These are phyloP conservation scores for Hydrozoanthus gracilis DNA, from an alignment of 92 coral and sea anemone genomes.

Conservation along the genomic window DNA sequence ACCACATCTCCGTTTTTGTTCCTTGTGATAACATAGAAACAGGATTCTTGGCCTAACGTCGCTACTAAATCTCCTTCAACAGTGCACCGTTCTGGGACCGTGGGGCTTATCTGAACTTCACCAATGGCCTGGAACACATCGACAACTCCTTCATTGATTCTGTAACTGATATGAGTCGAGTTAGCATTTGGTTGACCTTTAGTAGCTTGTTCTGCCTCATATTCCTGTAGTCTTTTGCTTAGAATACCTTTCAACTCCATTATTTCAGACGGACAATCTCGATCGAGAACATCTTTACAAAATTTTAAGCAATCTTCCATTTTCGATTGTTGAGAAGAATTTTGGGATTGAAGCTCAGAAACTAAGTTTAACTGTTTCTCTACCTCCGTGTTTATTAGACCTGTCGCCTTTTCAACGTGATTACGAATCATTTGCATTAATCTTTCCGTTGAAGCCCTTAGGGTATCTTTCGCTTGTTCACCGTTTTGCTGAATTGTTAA, in stretches of 20 bases:
- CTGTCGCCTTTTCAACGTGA: not conserved
- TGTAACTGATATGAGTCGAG: slow-evolving; percentile 18
- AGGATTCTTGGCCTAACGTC: not conserved
- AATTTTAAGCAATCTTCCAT: slow-evolving; percentile 18
- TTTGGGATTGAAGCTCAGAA: not conserved
- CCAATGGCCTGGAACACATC: slow-evolving; percentile 15
- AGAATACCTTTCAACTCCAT: slow-evolving; percentile 17
- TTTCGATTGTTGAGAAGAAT: not conserved
- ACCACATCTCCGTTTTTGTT: slow-evolving; percentile 25
- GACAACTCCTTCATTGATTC: not conserved
- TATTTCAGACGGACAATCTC: slow-evolving; percentile 28
- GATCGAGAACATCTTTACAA: slow-evolving; percentile 1
- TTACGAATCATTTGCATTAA: slow-evolving; percentile 29
- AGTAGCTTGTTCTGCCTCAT: not conserved
- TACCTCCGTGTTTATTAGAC: slow-evolving; percentile 3
- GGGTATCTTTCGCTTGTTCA: slow-evolving; percentile 4
- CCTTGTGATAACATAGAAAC: slow-evolving; percentile 1
- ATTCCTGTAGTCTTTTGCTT: not conserved
- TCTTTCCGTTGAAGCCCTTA: not conserved
- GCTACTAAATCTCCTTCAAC: not conserved
- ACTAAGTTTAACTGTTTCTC: not conserved
- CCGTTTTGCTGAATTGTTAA: slow-evolving; percentile 9
- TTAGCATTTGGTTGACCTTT: not conserved
- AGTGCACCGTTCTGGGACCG: slow-evolving; percentile 17
- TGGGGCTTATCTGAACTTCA: slow-evolving; percentile 1